Evolutionary conservation across 2,888 invertebrate species (phyloP), one percentile per base, ranked within the genome.

Genomic region (Aporophyla lueneburgensis): DNA sequence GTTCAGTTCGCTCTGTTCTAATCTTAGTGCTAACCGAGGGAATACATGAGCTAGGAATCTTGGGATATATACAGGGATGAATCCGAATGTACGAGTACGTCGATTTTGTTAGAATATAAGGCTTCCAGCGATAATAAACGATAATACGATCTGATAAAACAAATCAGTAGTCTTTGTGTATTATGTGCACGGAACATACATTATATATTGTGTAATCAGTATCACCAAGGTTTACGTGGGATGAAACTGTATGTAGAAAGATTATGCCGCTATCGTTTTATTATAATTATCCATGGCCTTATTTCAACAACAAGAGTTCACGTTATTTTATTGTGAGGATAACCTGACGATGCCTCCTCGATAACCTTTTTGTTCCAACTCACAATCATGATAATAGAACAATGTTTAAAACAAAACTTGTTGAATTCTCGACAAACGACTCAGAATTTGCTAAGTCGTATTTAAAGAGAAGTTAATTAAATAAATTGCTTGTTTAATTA

Each of bases 401-500:
- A 71, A 78, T 68, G 46, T 62, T 58, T 43, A 16, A 67, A 33
- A 70, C 78, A 68, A 72, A 72, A 58, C 69, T 61, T 46, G 53
- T 62, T 62, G 24, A 84, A 70, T n/a, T 68, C 24, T 51, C 27
- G n/a, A 67, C 61, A 69, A 54, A 24, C 46, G 24, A 9, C 43
- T 61, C 51, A 56, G 71, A 71, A 81, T 63, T 74, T 27, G 6
- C 40, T 56, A 33, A 75, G 71, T 68, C 33, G 27, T 71, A 59
- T 67, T 66, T 58, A 79, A 67, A 58, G 58, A 68, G 67, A 67
- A 68, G 65, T n/a, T n/a, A n/a, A 81, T 85, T 81, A 74, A 71
- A 73, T 71, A 74, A 81, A 81, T 74, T 71, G 76, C 66, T 84
- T 86, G 66, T 72, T 77, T 59, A 83, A 58, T 74, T 70, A n/a